Evolutionary conservation across 2,888 invertebrate species (phyloP).

Genomic region (Dicycla oo): DNA sequence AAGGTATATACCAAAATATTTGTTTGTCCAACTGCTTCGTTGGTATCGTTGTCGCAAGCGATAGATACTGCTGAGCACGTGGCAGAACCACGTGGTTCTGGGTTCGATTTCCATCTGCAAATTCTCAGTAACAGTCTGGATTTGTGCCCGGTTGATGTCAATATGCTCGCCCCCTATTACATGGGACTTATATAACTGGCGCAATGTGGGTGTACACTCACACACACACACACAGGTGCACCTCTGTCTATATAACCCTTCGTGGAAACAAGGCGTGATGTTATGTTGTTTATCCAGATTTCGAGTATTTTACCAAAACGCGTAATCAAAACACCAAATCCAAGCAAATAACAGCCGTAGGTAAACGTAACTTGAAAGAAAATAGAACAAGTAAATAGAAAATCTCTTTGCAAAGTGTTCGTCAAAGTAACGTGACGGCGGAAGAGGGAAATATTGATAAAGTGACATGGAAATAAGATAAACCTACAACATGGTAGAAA

Average conservation of each 20-base stretch:
- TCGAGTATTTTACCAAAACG: constrained; percentile 21
- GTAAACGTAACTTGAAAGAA: constrained; percentile 35
- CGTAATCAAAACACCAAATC: constrained; percentile 34
- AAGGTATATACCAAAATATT: not conserved
- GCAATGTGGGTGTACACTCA: too few relatives aligned
- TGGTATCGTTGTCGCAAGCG: too few relatives aligned
- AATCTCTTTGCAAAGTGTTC: constrained; percentile 43
- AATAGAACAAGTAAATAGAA: constrained; percentile 45
- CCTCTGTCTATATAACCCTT: too few relatives aligned
- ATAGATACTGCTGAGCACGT: too few relatives aligned
- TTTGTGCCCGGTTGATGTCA: too few relatives aligned
- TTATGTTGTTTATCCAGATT: not conserved
- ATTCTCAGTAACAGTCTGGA: too few relatives aligned
- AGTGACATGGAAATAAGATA: constrained; percentile 40
- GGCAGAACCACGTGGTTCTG: too few relatives aligned
- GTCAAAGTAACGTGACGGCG: constrained; percentile 46
- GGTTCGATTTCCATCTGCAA: too few relatives aligned
- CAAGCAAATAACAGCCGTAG: constrained; percentile 33
- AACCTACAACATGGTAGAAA: constrained; percentile 7
- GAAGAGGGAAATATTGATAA: constrained; percentile 46
- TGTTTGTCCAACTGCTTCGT: not conserved
- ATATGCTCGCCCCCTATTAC: too few relatives aligned
- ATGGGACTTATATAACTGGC: too few relatives aligned
- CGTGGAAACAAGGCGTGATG: too few relatives aligned
- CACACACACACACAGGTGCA: too few relatives aligned